Percentiles rank a stretch among this genome's conserved stretches.
Conservation (phyloP, 2,888 invertebrate species). For the Hemistola chrysoprasaria region DNA sequence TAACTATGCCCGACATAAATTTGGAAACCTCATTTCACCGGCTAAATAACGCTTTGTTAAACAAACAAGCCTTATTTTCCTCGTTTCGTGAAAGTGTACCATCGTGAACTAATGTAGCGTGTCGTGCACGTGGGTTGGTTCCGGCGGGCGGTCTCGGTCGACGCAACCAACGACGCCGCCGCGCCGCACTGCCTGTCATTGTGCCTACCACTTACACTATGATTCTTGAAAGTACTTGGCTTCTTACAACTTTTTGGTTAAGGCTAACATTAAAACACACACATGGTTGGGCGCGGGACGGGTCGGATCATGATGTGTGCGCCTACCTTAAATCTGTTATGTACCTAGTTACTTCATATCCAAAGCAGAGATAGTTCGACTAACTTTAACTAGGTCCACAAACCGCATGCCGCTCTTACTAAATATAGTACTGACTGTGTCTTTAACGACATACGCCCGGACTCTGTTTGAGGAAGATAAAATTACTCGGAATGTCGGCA, state of each 20-base stretch:
- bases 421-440: conserved; percentile 3
- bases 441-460: conserved; percentile 28
- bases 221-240: not conserved
- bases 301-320: too few species aligned
- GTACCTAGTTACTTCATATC: too few species aligned
- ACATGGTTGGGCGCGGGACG: too few species aligned
- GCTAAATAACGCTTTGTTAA: conserved; percentile 33
- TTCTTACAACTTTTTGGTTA: not conserved
- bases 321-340: too few species aligned
- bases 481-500: conserved; percentile 57
- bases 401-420: not conserved
- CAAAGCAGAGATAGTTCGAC: too few species aligned
- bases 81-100: conserved; percentile 35
- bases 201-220: not conserved
- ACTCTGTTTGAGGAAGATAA: conserved; percentile 55
- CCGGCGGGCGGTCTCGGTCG: conserved; percentile 21
- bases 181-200: conserved; percentile 18
- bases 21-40: conserved; percentile 28
- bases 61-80: conserved; percentile 38
- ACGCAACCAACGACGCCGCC: conserved; percentile 18
- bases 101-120: conserved; percentile 43
- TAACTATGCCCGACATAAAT: conserved; percentile 26
- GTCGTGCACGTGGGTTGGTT: conserved; percentile 36
- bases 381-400: not conserved
- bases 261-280: too few species aligned